These are phyloP conservation scores for Acrobasis suavella DNA, from an alignment of 2,888 invertebrate species.

Conservation along the genomic window DNA sequence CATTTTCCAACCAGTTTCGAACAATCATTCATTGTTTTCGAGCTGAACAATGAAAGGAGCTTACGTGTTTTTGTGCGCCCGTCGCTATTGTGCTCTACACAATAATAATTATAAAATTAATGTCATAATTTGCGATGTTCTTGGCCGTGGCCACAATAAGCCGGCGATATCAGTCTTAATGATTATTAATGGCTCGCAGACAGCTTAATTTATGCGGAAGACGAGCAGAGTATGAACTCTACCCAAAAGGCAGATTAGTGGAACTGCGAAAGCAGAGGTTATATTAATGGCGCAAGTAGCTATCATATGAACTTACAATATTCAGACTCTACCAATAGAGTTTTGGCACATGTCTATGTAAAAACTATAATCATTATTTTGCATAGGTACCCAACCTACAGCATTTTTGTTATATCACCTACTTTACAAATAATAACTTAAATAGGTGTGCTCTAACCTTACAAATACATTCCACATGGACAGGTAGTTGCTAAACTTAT, in stretches of 20 bases:
- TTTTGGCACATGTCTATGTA: no score
- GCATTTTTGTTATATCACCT: no score
- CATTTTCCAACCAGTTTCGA: conserved; percentile 51
- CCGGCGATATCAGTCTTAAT: conserved; percentile 62
- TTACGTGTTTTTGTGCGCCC: conserved; percentile 58
- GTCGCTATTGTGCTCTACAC: conserved; percentile 58
- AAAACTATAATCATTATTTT: no score
- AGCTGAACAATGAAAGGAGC: conserved; percentile 56
- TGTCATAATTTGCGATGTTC: conserved; percentile 68
- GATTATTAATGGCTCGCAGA: conserved; percentile 66
- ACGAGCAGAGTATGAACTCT: conserved; percentile 25
- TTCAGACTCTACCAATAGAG: no score
- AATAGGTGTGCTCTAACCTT: no score
- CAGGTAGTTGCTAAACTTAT: no score
- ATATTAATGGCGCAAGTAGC: no score
- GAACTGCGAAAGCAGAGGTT: not conserved
- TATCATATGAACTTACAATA: no score
- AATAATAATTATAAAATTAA: conserved; percentile 72
- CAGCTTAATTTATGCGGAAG: conserved; percentile 52
- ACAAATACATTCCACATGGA: no score
- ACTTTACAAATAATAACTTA: no score
- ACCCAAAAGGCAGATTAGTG: not conserved
- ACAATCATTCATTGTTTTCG: conserved; percentile 60
- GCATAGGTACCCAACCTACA: no score
- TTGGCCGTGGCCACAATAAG: conserved; percentile 50